phyloP scores from a whole-genome alignment of 2,797 vertebrate species.

The Chelidonichthys spinosus region DNA sequence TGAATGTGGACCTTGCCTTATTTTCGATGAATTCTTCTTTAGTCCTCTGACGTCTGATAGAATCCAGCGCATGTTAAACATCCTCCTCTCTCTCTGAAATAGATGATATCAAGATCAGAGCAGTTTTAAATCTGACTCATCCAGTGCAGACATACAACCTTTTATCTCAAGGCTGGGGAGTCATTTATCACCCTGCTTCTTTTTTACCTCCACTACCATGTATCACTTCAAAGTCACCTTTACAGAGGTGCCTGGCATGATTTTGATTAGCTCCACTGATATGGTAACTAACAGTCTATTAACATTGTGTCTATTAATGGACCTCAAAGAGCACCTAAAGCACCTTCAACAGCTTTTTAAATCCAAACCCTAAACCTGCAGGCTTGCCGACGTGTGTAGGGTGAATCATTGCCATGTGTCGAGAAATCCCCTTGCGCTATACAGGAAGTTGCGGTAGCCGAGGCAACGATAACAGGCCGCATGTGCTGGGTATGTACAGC shows the following conservation, averaged over 20 bases:
- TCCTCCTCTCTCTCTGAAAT: slow-evolving; percentile 35
- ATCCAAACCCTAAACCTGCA: slow-evolving; percentile 17
- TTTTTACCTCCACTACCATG: slow-evolving; percentile 17
- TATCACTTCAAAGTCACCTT: slow-evolving; percentile 73
- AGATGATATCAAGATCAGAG: slow-evolving; percentile 55
- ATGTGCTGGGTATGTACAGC: slow-evolving; percentile 33
- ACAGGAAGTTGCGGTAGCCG: slow-evolving; percentile 4
- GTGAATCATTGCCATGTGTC: slow-evolving; percentile 46
- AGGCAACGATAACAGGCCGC: slow-evolving; percentile 26
- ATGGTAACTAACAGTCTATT: slow-evolving; percentile 45
- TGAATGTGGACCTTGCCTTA: neutral
- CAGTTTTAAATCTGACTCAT: slow-evolving; percentile 51
- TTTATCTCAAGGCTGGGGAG: slow-evolving; percentile 70
- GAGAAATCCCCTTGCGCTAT: slow-evolving; percentile 12
- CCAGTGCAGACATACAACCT: slow-evolving; percentile 42
- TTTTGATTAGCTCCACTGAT: slow-evolving; percentile 51
- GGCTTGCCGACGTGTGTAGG: slow-evolving; percentile 1
- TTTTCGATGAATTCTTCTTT: neutral
- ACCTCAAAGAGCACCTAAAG: slow-evolving; percentile 17
- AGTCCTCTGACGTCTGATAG: slow-evolving; percentile 30
- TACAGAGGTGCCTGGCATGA: slow-evolving; percentile 33
- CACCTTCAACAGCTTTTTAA: slow-evolving; percentile 16
- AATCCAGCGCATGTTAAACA: slow-evolving; percentile 44
- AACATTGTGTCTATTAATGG: slow-evolving; percentile 35
- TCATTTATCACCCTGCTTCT: slow-evolving; percentile 66